Evolutionary conservation across 2,797 vertebrate genomes (phyloP).

Genomic region (Mus spretus): DNA sequence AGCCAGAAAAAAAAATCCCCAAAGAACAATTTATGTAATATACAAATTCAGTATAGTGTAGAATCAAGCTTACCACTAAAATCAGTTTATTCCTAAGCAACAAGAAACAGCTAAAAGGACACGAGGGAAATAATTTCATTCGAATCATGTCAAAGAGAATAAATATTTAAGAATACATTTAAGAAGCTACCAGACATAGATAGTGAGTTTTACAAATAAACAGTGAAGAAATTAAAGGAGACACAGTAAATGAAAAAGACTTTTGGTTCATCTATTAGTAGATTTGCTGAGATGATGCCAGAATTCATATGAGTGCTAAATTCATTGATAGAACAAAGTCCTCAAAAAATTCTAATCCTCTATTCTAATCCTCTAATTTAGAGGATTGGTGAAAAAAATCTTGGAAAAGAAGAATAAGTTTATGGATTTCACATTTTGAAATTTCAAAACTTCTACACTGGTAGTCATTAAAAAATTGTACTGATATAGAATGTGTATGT

Average conservation of each 20-base stretch:
- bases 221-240: neutral
- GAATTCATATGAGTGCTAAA: neutral
- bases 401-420: neutral
- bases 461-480: neutral
- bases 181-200: neutral
- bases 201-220: neutral
- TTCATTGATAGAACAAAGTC: neutral
- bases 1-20: neutral
- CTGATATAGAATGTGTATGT: neutral
- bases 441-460: neutral
- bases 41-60: conserved; percentile 5
- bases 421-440: neutral
- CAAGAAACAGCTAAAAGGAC: neutral
- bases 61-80: neutral
- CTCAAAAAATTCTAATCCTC: neutral
- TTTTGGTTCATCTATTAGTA: neutral
- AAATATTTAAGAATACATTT: conserved; percentile 12
- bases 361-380: neutral
- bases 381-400: neutral
- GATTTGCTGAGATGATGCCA: neutral
- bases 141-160: neutral
- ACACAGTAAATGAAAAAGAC: neutral
- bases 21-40: neutral
- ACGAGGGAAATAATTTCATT: neutral
- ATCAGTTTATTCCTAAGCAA: neutral